phyloP scores from a whole-genome alignment of 2,113 vertebrate species.

The Isurus oxyrinchus region DNA sequence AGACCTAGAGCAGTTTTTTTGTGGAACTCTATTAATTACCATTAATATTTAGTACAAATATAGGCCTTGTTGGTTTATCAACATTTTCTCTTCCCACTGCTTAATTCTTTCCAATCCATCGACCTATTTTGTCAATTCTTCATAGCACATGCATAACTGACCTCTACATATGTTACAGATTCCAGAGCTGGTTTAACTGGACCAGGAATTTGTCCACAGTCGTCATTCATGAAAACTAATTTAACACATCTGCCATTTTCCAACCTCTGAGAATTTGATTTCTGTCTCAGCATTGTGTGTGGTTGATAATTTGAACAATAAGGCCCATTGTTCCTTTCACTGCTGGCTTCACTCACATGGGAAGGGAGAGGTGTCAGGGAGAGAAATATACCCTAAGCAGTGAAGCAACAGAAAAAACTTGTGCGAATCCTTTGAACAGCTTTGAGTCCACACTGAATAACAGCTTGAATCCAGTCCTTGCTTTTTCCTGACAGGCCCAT shows the following conservation, averaged over 20 bases:
- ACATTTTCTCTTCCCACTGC: background rate
- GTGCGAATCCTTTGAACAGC: background rate
- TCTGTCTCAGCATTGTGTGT: slow-evolving; percentile 19
- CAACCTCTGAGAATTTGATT: background rate
- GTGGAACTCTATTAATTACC: background rate
- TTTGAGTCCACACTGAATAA: background rate
- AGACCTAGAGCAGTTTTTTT: background rate
- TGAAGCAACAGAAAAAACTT: background rate
- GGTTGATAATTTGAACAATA: slow-evolving; percentile 7
- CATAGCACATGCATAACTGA: background rate
- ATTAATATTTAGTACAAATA: no score
- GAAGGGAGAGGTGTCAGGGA: background rate
- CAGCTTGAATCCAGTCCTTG: background rate
- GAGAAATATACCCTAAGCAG: background rate
- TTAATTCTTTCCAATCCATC: background rate
- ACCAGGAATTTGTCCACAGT: slow-evolving; percentile 24
- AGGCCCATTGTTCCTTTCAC: background rate
- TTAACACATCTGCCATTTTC: slow-evolving; percentile 30
- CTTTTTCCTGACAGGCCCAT: background rate
- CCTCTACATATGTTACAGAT: slow-evolving; percentile 11
- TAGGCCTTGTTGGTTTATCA: background rate
- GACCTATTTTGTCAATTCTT: background rate
- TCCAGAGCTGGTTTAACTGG: background rate
- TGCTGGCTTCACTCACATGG: background rate
- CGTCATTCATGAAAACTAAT: slow-evolving; percentile 20